phyloP scores from a whole-genome alignment of 2,888 invertebrate genomes.

The Habroteleia sp. region DNA sequence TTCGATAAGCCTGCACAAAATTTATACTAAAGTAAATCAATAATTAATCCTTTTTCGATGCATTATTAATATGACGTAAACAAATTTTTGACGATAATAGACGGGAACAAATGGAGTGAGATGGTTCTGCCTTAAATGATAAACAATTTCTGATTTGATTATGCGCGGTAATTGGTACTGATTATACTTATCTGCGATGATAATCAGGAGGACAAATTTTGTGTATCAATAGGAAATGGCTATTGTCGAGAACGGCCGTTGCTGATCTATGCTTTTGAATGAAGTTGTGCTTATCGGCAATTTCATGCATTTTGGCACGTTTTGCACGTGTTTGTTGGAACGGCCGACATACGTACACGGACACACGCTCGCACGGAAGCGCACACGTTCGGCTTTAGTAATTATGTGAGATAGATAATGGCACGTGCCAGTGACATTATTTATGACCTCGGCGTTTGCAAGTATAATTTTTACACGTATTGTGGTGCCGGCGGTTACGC shows the following conservation, averaged over 20 bases:
- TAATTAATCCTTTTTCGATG: too few species aligned
- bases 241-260: constrained; percentile 57
- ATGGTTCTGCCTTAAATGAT: constrained; percentile 16
- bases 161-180: constrained; percentile 55
- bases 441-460: constrained; percentile 74
- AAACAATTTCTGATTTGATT: constrained; percentile 51
- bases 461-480: constrained; percentile 77
- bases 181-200: constrained; percentile 61
- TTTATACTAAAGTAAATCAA: too few species aligned
- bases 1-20: too few species aligned
- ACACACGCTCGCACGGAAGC: constrained; percentile 18
- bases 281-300: constrained; percentile 63
- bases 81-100: constrained; percentile 1
- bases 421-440: constrained; percentile 76
- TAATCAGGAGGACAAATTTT: constrained; percentile 59
- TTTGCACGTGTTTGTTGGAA: constrained; percentile 45
- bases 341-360: constrained; percentile 28
- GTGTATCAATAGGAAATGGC: constrained; percentile 63
- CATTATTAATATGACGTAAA: not conserved
- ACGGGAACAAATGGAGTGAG: not conserved
- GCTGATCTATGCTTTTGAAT: constrained; percentile 60
- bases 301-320: constrained; percentile 65
- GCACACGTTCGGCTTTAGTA: constrained; percentile 49
- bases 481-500: constrained; percentile 70
- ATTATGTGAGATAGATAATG: constrained; percentile 72